These are phyloP conservation scores for Leptopilina drosophilae DNA, from an alignment of 2,888 invertebrate species.

Conservation along the genomic window DNA sequence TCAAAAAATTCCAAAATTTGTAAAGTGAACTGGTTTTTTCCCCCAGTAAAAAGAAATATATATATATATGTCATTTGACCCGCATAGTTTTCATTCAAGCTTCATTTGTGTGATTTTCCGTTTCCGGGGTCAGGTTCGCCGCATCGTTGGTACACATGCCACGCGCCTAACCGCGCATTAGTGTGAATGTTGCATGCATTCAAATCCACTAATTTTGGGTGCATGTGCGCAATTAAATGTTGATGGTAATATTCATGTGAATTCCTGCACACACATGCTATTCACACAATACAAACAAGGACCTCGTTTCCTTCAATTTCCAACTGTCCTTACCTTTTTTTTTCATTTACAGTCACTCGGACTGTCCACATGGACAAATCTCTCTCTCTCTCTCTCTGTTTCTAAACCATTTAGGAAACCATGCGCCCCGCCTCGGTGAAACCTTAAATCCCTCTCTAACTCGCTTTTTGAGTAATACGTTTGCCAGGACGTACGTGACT, in stretches of 20 bases:
- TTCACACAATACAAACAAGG: constrained; percentile 8
- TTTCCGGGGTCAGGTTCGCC: constrained; percentile 17
- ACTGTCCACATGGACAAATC: constrained; percentile 13
- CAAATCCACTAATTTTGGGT: not conserved
- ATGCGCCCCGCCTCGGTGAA: constrained; percentile 28
- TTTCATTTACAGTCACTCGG: not conserved
- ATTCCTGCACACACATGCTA: not conserved
- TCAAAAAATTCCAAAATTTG: no score
- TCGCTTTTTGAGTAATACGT: constrained; percentile 39
- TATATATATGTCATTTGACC: no score
- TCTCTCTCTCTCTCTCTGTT: not conserved
- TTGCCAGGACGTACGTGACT: constrained; percentile 42
- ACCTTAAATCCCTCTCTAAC: constrained; percentile 41
- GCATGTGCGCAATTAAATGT: constrained; percentile 7
- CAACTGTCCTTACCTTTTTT: constrained; percentile 7
- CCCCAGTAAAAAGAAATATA: no score
- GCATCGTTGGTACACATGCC: constrained; percentile 2
- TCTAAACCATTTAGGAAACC: constrained; percentile 31
- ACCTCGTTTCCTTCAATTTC: constrained; percentile 34
- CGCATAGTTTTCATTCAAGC: not conserved
- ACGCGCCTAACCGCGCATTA: constrained; percentile 1
- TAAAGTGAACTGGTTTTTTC: no score
- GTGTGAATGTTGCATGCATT: constrained; percentile 9
- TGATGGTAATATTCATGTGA: constrained; percentile 5
- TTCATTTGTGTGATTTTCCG: not conserved